Percentiles rank a stretch among this genome's conserved stretches.
Evolutionary conservation across 2,113 vertebrate genomes (phyloP).

Genomic region (Notarius quadriscutis): DNA sequence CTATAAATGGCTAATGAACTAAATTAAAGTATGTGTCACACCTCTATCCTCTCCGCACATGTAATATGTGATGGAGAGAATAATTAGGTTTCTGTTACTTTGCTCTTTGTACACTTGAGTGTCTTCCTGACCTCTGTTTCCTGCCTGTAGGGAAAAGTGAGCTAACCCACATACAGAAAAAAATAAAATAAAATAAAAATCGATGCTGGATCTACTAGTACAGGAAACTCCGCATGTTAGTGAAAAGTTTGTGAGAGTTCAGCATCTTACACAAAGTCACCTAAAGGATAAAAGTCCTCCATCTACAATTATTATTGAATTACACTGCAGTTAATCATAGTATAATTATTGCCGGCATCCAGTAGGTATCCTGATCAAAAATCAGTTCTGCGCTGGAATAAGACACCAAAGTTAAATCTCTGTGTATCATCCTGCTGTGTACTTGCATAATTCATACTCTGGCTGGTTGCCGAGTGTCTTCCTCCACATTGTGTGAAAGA

Average conservation of each 20-base stretch:
- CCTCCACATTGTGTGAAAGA: slow-evolving; percentile 32
- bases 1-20: slow-evolving; percentile 18
- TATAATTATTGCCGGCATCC: not conserved
- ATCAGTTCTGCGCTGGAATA: not conserved
- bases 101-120: not conserved
- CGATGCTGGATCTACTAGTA: not conserved
- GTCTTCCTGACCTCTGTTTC: slow-evolving; percentile 37
- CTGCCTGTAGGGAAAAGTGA: not conserved
- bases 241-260: not conserved
- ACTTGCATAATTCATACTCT: not conserved
- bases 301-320: not conserved
- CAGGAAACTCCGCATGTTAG: not conserved
- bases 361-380: not conserved
- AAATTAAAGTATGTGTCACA: slow-evolving; percentile 9
- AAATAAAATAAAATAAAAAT: not conserved
- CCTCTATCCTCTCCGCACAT: not conserved
- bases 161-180: slow-evolving; percentile 22
- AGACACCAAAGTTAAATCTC: slow-evolving; percentile 3
- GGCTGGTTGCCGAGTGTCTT: slow-evolving; percentile 7
- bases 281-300: not conserved
- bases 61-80: not conserved
- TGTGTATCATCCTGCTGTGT: slow-evolving; percentile 8
- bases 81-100: slow-evolving; percentile 35
- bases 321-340: not conserved
- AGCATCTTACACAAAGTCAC: not conserved